phyloP scores from a whole-genome alignment of 2,113 vertebrate species.

The Rhombomys opimus region DNA sequence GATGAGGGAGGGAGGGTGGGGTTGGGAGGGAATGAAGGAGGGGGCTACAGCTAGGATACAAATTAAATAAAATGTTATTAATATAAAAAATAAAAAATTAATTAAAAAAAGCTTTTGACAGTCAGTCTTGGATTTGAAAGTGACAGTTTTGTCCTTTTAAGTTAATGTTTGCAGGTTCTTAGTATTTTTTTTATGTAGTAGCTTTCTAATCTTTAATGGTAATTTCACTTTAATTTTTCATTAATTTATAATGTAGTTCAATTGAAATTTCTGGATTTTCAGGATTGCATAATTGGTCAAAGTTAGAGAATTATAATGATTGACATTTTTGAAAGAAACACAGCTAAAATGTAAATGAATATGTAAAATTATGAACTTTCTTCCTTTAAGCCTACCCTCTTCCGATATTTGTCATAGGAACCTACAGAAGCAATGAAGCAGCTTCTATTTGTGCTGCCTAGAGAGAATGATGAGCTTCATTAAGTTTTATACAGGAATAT shows the following conservation, averaged over 20 bases:
- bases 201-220: not conserved
- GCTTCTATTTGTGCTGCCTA: not conserved
- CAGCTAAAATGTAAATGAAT: not conserved
- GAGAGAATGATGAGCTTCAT: not conserved
- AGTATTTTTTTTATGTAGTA: not conserved
- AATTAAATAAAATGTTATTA: too few relatives aligned
- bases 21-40: too few relatives aligned
- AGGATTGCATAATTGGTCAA: not conserved
- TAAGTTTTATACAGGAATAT: not conserved
- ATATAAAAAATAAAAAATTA: too few relatives aligned
- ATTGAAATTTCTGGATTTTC: not conserved
- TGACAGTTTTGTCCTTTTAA: not conserved
- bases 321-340: constrained; percentile 8
- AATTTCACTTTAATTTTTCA: constrained; percentile 15
- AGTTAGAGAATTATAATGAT: not conserved
- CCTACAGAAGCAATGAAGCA: not conserved
- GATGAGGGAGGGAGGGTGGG: too few relatives aligned
- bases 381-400: not conserved
- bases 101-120: not conserved
- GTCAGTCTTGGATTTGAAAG: not conserved
- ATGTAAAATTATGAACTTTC: not conserved
- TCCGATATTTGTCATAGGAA: not conserved
- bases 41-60: too few relatives aligned
- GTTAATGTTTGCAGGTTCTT: not conserved
- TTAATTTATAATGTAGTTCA: not conserved